A percentile compares a stretch with the other conserved stretches of the same genome.
phyloP scores from a whole-genome alignment of 1,140 invertebrate genomes.

The Trachymyrmex septentrionalis region DNA sequence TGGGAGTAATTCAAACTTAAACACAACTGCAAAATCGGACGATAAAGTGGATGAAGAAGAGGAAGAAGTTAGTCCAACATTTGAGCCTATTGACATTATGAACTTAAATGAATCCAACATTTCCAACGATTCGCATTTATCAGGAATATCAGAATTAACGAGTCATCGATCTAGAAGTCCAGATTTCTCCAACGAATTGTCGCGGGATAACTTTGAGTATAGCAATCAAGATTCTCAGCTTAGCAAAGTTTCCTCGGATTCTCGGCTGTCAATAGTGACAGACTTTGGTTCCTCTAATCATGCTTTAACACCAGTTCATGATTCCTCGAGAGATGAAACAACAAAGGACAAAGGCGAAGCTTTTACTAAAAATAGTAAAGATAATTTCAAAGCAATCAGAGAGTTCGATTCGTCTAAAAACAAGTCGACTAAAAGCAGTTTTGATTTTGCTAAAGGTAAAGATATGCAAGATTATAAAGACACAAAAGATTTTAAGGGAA shows the following conservation, averaged over 20 bases:
- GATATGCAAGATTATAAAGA: conserved; percentile 76
- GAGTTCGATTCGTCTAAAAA: conserved; percentile 78
- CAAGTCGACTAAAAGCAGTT: conserved; percentile 85
- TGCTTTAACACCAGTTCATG: conserved; percentile 79
- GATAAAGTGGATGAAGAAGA: conserved; percentile 87
- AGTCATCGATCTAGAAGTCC: conserved; percentile 86
- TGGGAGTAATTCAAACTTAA: conserved; percentile 73
- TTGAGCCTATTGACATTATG: conserved; percentile 88
- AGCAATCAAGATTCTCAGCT: conserved; percentile 87
- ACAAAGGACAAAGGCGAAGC: conserved; percentile 83
- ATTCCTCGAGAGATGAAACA: conserved; percentile 82
- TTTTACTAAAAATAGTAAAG: conserved; percentile 72
- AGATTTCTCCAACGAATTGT: conserved; percentile 81
- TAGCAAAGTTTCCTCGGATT: conserved; percentile 89
- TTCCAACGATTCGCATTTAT: conserved; percentile 88
- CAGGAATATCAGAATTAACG: conserved; percentile 88
- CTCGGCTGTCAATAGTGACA: conserved; percentile 87
- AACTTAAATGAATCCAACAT: conserved; percentile 84
- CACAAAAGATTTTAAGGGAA: conserved; percentile 72
- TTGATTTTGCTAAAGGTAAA: conserved; percentile 79
- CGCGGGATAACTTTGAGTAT: conserved; percentile 83
- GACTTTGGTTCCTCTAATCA: conserved; percentile 85
- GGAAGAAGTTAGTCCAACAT: conserved; percentile 90
- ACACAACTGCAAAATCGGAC: conserved; percentile 85
- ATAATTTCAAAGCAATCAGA: conserved; percentile 79